Evolutionary conservation across 2,797 vertebrate species (phyloP).

Genomic region (Scolopax bukidnonensis): DNA sequence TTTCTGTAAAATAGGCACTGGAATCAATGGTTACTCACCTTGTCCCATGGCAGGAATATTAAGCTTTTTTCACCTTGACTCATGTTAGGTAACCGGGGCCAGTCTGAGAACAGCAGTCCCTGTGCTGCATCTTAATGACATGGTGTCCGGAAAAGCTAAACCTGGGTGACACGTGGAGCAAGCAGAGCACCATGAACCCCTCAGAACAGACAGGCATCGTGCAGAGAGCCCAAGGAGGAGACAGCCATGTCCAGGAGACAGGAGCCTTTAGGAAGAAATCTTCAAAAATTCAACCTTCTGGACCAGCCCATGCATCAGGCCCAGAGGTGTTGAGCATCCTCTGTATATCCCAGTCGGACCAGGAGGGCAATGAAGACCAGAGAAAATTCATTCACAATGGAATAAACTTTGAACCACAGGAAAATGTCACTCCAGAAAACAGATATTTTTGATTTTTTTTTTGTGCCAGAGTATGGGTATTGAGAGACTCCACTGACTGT

Average conservation of each 20-base stretch:
- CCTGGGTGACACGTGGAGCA: background rate
- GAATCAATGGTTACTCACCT: background rate
- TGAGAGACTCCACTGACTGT: background rate
- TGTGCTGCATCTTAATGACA: background rate
- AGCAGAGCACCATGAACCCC: background rate
- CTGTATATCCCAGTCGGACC: background rate
- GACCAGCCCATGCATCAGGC: background rate
- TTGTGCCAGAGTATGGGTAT: background rate
- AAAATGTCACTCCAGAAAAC: background rate
- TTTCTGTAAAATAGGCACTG: background rate
- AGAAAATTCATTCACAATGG: background rate
- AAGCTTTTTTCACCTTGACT: background rate
- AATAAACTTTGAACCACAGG: background rate
- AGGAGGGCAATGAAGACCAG: background rate
- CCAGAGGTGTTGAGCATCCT: background rate
- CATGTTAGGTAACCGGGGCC: background rate
- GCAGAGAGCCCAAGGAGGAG: background rate
- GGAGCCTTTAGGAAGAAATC: background rate
- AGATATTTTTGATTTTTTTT: background rate
- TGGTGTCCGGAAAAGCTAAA: background rate
- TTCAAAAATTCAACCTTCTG: background rate
- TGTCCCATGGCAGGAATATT: background rate
- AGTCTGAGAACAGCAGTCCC: background rate
- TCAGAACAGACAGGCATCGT: background rate
- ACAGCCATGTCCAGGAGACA: accelerated